Conservation (phyloP, 92 coral and sea anemone genomes). For the Porites divaricata region DNA sequence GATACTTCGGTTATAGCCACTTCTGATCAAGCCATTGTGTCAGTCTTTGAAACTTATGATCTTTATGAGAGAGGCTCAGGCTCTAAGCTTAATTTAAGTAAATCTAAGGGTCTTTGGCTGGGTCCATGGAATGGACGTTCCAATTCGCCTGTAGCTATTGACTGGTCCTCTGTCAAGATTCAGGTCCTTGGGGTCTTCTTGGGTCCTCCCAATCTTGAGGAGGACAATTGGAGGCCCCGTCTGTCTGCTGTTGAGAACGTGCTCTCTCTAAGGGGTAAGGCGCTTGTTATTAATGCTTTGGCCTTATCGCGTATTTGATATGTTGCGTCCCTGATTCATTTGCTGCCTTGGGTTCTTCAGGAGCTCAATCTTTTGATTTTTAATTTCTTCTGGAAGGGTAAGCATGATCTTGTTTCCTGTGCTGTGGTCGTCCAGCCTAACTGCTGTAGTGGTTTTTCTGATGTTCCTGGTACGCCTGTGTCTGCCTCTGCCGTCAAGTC, state of each 20-base stretch:
- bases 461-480: too few species aligned
- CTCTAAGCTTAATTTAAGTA: conserved; percentile 10
- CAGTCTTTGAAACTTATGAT: neutral
- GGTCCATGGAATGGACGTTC: conserved; percentile 30
- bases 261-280: too few species aligned
- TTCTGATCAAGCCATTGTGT: neutral
- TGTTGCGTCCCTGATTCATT: too few species aligned
- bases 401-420: too few species aligned
- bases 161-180: neutral
- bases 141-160: neutral
- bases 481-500: too few species aligned
- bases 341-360: too few species aligned
- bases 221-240: neutral
- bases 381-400: too few species aligned
- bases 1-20: conserved; percentile 42
- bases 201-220: neutral
- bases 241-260: neutral
- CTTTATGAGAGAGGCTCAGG: conserved; percentile 48
- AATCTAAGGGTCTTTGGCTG: conserved; percentile 33
- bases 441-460: too few species aligned
- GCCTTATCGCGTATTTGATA: too few species aligned
- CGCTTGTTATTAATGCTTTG: too few species aligned
- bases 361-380: too few species aligned
- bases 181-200: conserved; percentile 3
- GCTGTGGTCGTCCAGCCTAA: too few species aligned